These are phyloP conservation scores for Amphibalanus amphitrite DNA, from an alignment of 1,140 invertebrate species.

Conservation along the genomic window DNA sequence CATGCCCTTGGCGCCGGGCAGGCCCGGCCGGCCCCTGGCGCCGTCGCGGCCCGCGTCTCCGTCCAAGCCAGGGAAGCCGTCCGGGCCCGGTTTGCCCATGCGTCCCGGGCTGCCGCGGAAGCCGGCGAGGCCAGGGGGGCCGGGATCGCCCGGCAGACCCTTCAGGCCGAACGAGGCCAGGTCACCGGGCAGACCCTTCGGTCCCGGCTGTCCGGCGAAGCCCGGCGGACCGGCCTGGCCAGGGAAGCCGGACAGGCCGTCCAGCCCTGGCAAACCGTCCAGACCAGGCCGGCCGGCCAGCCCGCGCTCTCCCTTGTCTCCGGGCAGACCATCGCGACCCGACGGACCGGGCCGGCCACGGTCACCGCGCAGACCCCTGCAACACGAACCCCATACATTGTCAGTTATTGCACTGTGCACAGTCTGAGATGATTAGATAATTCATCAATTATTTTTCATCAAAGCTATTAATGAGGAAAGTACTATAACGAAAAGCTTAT, in stretches of 20 bases:
- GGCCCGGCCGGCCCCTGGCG: constrained; percentile 8
- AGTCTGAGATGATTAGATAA: too few relatives aligned
- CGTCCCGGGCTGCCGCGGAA: not conserved
- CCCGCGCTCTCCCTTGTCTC: not conserved
- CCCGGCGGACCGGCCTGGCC: constrained; percentile 36
- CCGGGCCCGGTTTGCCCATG: not conserved
- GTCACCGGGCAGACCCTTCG: not conserved
- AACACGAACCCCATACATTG: not conserved
- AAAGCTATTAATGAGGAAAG: too few relatives aligned
- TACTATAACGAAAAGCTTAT: too few relatives aligned
- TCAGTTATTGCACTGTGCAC: too few relatives aligned
- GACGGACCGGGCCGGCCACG: constrained; percentile 25
- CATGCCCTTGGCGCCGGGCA: constrained; percentile 7
- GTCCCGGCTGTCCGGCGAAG: constrained; percentile 43
- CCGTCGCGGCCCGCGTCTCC: constrained; percentile 10
- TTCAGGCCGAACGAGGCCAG: constrained; percentile 13
- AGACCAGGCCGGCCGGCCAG: constrained; percentile 34
- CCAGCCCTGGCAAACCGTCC: constrained; percentile 37
- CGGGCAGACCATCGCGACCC: too few relatives aligned
- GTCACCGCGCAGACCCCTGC: constrained; percentile 12
- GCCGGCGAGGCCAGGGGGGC: constrained; percentile 8
- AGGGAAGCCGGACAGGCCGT: constrained; percentile 12
- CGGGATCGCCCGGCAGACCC: constrained; percentile 3
- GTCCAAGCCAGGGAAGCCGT: not conserved
- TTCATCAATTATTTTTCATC: too few relatives aligned